Conservation (phyloP, 2,113 vertebrate species). For the Tauraco erythrolophus region DNA sequence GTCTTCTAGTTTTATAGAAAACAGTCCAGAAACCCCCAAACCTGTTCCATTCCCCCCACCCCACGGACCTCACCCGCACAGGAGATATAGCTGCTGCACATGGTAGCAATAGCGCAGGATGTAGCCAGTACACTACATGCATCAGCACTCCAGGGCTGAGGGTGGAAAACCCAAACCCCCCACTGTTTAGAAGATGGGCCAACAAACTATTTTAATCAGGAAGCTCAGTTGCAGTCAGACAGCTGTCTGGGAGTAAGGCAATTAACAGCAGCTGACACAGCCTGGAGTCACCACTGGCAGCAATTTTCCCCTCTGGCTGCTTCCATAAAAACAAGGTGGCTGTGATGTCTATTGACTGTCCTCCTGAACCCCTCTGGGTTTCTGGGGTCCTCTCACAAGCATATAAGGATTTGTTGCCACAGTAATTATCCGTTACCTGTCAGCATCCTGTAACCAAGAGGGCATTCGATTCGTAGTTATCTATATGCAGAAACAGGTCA, state of each 20-base stretch:
- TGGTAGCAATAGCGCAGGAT: not conserved
- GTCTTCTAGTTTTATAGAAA: not conserved
- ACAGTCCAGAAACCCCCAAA: not conserved
- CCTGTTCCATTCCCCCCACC: not conserved
- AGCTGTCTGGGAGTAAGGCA: not conserved
- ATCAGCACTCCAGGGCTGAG: not conserved
- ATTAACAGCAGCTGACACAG: constrained; percentile 32
- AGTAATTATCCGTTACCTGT: not conserved
- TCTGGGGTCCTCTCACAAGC: not conserved
- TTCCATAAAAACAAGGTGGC: not conserved
- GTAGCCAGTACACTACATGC: not conserved
- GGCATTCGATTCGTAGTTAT: not conserved
- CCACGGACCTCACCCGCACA: rapidly evolving
- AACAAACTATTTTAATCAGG: not conserved
- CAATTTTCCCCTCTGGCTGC: not conserved
- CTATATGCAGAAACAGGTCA: not conserved
- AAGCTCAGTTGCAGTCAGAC: not conserved
- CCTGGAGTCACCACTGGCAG: not conserved
- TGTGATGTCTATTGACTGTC: not conserved
- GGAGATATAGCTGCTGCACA: not conserved
- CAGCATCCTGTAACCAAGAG: not conserved
- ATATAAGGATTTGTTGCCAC: not conserved
- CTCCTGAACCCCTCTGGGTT: not conserved
- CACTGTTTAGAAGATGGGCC: not conserved
- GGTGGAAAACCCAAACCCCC: rapidly evolving